Evolutionary conservation across 2,113 vertebrate genomes (phyloP).

Genomic region (Helogale parvula): DNA sequence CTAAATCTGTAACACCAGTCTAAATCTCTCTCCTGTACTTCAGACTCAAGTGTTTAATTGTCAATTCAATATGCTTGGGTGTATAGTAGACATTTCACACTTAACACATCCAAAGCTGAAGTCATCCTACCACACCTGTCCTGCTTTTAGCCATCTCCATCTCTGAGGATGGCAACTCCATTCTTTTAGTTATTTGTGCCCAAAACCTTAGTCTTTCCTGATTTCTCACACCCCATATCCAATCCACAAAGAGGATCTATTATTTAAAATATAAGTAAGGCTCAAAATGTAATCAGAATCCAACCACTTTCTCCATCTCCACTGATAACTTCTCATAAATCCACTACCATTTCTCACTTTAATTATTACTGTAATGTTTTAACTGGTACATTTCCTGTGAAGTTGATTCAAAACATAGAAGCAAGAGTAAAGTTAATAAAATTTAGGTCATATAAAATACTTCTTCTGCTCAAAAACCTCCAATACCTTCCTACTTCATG

Average conservation of each 20-base stretch:
- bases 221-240: neutral
- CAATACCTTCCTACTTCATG: neutral
- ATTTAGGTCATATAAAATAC: neutral
- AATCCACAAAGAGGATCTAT: neutral
- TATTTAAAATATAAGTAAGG: neutral
- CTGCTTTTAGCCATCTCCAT: neutral
- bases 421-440: neutral
- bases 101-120: neutral
- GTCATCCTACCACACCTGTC: neutral
- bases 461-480: neutral
- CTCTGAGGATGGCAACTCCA: neutral
- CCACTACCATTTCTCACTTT: neutral
- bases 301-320: neutral
- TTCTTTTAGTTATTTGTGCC: neutral
- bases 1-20: neutral
- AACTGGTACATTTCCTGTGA: neutral
- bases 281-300: constrained; percentile 19
- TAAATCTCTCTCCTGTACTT: neutral
- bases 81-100: neutral
- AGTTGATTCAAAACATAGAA: constrained; percentile 17
- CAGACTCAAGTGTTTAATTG: neutral
- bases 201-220: neutral
- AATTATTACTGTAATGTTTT: neutral
- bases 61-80: neutral
- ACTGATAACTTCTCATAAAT: neutral